Conservation (phyloP, 2,797 vertebrate genomes). For the Pseudocheirus occidentalis region DNA sequence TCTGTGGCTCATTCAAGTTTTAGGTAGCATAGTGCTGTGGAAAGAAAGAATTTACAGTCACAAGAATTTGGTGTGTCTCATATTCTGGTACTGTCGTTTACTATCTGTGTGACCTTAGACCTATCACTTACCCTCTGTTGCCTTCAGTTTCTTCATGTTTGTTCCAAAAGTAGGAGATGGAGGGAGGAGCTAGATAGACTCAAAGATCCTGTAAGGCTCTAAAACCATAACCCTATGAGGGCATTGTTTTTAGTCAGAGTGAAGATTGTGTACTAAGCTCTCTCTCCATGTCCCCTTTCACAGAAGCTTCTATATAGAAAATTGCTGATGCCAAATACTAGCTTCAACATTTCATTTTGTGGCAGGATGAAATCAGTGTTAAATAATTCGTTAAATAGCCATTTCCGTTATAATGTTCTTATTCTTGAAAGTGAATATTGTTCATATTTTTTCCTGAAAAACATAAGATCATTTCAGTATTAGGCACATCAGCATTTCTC, state of each 20-base stretch:
- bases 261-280: neutral
- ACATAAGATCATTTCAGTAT: slow-evolving; percentile 48
- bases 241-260: neutral
- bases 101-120: neutral
- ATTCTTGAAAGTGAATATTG: slow-evolving; percentile 28
- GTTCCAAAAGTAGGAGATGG: neutral
- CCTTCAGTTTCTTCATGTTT: neutral
- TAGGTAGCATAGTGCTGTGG: neutral
- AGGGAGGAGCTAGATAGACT: neutral
- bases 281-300: slow-evolving; percentile 33
- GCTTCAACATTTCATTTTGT: too few relatives aligned
- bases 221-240: neutral
- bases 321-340: slow-evolving; percentile 56
- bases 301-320: slow-evolving; percentile 61
- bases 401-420: slow-evolving; percentile 60
- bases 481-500: slow-evolving; percentile 55
- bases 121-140: neutral
- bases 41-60: neutral
- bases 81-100: neutral
- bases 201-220: neutral
- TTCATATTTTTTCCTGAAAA: slow-evolving; percentile 58
- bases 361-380: too few relatives aligned
- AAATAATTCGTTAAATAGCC: slow-evolving; percentile 38
- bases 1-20: neutral
- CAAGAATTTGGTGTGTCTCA: neutral